These are phyloP conservation scores for Agrotis segetum DNA, from an alignment of 2,888 invertebrate species.

Conservation along the genomic window DNA sequence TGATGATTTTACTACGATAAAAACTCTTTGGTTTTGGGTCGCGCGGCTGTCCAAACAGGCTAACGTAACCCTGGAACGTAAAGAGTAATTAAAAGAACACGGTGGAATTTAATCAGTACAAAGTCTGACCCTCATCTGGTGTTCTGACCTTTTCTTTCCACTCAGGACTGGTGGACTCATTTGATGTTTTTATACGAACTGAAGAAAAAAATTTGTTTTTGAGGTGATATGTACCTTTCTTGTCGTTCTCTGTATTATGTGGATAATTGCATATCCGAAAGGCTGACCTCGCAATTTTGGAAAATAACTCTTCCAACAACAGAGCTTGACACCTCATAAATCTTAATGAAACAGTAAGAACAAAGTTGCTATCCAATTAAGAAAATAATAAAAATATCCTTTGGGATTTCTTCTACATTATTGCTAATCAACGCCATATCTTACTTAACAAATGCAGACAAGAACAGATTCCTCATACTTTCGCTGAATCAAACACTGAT, in stretches of 20 bases:
- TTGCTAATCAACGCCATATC: neutral
- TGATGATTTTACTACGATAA: too few relatives aligned
- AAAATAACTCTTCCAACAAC: neutral
- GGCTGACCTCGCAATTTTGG: neutral
- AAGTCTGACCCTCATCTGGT: too few relatives aligned
- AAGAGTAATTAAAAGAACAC: too few relatives aligned
- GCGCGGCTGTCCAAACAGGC: too few relatives aligned
- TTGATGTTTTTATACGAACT: too few relatives aligned
- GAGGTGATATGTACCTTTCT: neutral
- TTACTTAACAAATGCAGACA: constrained; percentile 1
- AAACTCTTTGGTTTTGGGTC: too few relatives aligned
- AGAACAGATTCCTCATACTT: constrained; percentile 20
- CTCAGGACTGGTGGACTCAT: too few relatives aligned
- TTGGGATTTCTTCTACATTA: neutral
- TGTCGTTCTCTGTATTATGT: too few relatives aligned
- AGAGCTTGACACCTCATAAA: neutral
- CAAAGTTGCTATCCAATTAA: neutral
- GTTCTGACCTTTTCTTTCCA: too few relatives aligned
- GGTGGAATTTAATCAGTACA: too few relatives aligned
- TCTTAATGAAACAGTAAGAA: neutral
- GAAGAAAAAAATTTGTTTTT: too few relatives aligned
- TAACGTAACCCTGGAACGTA: too few relatives aligned
- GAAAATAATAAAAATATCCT: neutral
- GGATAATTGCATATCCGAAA: neutral
- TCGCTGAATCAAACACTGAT: constrained; percentile 21